Evolutionary conservation across 2,797 vertebrate species (phyloP), one percentile per base, ranked within the genome.

Genomic region (Sebastiscus tertius): DNA sequence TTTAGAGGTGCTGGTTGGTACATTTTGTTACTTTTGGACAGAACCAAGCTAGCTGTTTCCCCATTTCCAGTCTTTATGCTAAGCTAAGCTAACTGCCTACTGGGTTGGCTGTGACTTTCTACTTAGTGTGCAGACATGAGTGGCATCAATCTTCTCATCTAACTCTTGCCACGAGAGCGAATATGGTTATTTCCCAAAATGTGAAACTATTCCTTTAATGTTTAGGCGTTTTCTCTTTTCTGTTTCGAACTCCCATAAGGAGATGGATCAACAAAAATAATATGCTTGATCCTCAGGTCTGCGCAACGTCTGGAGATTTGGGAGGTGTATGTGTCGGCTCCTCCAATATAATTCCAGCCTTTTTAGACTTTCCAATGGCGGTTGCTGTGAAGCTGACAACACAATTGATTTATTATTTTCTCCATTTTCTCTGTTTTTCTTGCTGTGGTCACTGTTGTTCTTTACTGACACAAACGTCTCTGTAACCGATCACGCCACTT

Each of bases 381-480:
- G 60, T 64, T 70, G 39, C 70, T 69, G 27, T 49, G 36, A 71
- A 34, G 31, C 69, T 27, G 60, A 64, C 71, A 73, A 8, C 60
- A 31, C 29, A 39, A 20, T 2, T 33, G 62, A 82, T 63, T 80
- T 54, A 67, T 64, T 77, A 18, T 62, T 70, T 24, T 13, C 7
- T 14, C 6, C 26, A 6, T 86, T 81, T 36, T 67, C 20, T 22
- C 56, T n/a, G 20, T 63, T 79, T 56, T 78, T 31, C 34, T 71
- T 49, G 27, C 67, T 67, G 67, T 4, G 55, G 63, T 80, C 62
- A 77, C 46, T 83, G 60, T 76, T 77, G 58, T 75, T 82, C 64
- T 78, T 64, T 55, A 65, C 55, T 79, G 78, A 86, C 84, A 88
- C 56, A 87, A 81, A 87, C 36, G 5, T 82, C 77, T 73, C 84